Base-by-base conservation (phyloP, 35 echinoderm and acorn worm genomes). In the Hemicentrotus pulcherrimus region DNA sequence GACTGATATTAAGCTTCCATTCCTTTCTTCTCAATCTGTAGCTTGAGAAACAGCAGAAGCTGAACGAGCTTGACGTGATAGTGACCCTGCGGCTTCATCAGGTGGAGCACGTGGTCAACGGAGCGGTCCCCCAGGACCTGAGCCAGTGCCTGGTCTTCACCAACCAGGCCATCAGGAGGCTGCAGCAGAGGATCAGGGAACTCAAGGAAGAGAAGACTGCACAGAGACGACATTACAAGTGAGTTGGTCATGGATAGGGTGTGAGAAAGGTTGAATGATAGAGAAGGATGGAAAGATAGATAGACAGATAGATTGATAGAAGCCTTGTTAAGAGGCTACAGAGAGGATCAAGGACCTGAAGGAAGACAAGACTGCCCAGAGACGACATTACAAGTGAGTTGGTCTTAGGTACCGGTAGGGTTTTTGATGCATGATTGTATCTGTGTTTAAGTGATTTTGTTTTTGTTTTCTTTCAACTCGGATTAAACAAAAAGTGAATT, bases 31-130 rank as follows among this genome's bases (percentile, higher is more conserved):
- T 32, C 91, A 14, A 18, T 88, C 94, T 91, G 32, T 41, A 99
- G 98, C 96, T 99, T 88, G 98, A 99, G 88, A 99, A 98, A 94
- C 97, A 99, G 94, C 98, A 99, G 94, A 99, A 98, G 85, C 61
- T 98, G 94, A 98, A 99, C 85, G 98, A 99, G 88, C 92, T 99
- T 7, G 97, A 99, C 86, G 96, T 99, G 14, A 95, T 99, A 31
- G 97, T 97, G 46, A 97, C 98, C 0, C 88, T 99, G 50, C 95
- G 96, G 55, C 92, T 99, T 52, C 97, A 99, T 85, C 98, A 99
- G 89, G 96, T 99, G 24, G 98, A 99, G 90, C 94, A 99, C 86
- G 94, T 99, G 86, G 97, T 99, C n/a, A 99, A 99, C 86, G 98
- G 98, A 9, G 32, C 96, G 14, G 93, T 99, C 6, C 98, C 98